Evolutionary conservation across 2,888 invertebrate species (phyloP).

Genomic region (Drepana falcataria): DNA sequence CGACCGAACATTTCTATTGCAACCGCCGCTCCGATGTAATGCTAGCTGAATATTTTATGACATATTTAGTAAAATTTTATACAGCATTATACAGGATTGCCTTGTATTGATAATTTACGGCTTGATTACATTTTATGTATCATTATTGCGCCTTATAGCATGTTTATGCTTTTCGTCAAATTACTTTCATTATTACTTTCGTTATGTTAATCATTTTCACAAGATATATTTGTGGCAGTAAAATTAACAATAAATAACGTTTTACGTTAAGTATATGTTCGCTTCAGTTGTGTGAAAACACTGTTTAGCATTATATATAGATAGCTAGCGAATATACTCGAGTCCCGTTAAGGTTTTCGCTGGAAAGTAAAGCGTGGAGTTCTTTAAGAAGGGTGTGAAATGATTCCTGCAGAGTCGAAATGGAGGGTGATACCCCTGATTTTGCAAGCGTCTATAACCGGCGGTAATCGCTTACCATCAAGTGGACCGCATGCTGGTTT

Average conservation of each 20-base stretch:
- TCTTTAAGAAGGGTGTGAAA: no score
- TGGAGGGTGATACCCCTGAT: no score
- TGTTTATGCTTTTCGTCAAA: conserved; percentile 9
- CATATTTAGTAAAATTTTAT: conserved; percentile 39
- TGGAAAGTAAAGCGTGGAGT: no score
- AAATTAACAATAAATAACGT: background rate
- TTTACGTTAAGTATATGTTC: no score
- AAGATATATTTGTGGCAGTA: background rate
- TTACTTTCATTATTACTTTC: background rate
- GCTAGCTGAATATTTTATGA: conserved; percentile 44
- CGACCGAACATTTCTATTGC: conserved; percentile 28
- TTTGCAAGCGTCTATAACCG: no score
- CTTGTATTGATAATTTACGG: conserved; percentile 36
- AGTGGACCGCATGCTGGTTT: no score
- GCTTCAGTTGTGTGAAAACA: no score
- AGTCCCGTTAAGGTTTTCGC: no score
- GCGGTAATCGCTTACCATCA: no score
- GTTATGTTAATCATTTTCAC: background rate
- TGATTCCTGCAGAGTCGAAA: no score
- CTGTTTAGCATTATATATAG: no score
- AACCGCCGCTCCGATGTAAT: conserved; percentile 19
- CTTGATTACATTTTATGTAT: conserved; percentile 31
- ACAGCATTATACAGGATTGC: conserved; percentile 30
- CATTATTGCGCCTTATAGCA: conserved; percentile 28
- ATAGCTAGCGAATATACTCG: no score